These are phyloP conservation scores for Propithecus deckenii DNA, from an alignment of 2,797 vertebrate genomes.

Conservation along the genomic window DNA sequence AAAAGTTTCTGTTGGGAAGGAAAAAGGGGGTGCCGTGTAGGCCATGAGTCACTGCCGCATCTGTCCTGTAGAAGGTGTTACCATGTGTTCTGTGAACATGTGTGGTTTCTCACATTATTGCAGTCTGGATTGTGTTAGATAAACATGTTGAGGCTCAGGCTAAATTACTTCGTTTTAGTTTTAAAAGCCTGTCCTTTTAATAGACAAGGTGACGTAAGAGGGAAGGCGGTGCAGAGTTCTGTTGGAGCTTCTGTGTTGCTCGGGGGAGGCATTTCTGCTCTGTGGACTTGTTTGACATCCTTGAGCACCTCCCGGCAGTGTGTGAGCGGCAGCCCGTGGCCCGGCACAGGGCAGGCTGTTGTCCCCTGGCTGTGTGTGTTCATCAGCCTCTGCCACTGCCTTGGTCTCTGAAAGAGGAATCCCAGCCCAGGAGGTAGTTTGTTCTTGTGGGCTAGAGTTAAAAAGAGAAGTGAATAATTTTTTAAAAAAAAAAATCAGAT, in stretches of 20 bases:
- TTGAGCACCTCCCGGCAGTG: rapidly evolving
- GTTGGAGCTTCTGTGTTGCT: neutral
- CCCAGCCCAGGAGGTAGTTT: neutral
- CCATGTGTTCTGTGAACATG: neutral
- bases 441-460: neutral
- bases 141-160: neutral
- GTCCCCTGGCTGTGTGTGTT: neutral
- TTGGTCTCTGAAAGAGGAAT: neutral
- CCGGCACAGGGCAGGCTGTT: no score
- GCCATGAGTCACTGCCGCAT: neutral
- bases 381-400: neutral
- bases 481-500: neutral
- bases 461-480: neutral
- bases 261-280: neutral
- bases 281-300: neutral
- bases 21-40: neutral
- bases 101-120: neutral
- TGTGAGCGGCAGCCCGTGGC: neutral
- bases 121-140: neutral
- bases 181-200: neutral
- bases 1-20: neutral
- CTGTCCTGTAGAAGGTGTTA: neutral
- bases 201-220: neutral
- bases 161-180: neutral
- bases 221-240: neutral